A percentile compares a stretch with the other conserved stretches of the same genome.
phyloP scores from a whole-genome alignment of 2,888 invertebrate species.

The Homarus gammarus region DNA sequence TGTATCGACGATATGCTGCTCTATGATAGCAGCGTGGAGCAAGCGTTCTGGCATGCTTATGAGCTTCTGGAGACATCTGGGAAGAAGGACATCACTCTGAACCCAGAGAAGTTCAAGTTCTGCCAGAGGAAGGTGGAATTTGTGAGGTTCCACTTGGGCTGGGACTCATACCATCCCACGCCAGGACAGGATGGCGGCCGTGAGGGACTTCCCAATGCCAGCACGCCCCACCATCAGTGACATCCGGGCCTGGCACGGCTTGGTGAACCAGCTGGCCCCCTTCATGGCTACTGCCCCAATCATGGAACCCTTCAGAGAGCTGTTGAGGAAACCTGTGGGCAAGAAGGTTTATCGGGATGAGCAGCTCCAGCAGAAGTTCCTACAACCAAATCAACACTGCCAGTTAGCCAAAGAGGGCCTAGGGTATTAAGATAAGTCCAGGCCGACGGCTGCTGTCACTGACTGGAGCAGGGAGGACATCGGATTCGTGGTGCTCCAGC shows the following conservation, averaged over 20 bases:
- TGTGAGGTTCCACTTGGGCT: neutral
- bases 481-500: slow-evolving; percentile 16
- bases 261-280: neutral
- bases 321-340: neutral
- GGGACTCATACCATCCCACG: neutral
- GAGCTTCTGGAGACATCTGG: no score
- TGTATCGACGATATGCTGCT: no score
- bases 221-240: neutral
- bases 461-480: slow-evolving; percentile 31
- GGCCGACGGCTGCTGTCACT: neutral
- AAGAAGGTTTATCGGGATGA: slow-evolving; percentile 16
- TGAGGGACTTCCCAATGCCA: neutral
- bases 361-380: neutral
- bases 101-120: no score
- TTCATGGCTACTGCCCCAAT: neutral
- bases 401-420: neutral
- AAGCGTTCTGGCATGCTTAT: no score
- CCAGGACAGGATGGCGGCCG: neutral
- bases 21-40: no score
- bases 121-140: neutral
- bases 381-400: neutral
- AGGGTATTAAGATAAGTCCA: neutral
- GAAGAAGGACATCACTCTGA: no score
- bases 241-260: no score
- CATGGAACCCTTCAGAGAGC: neutral